These are phyloP conservation scores for Lucilia sericata DNA, from an alignment of 1,140 invertebrate genomes.

Conservation along the genomic window DNA sequence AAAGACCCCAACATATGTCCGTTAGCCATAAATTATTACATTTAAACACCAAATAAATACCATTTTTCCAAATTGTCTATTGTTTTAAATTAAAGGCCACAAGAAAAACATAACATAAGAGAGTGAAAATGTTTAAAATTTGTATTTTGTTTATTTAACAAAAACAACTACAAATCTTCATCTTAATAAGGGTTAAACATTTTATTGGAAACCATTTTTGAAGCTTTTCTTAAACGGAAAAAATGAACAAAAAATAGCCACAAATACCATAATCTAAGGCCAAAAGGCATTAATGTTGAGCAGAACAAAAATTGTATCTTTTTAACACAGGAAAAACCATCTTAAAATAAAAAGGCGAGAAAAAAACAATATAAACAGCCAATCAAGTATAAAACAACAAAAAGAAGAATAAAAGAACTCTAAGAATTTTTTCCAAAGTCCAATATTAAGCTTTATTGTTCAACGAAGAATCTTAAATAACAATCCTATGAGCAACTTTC, in stretches of 20 bases:
- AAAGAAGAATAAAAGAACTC: background rate
- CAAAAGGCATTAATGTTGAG: background rate
- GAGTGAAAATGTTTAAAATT: background rate
- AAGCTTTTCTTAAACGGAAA: background rate
- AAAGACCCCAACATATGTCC: background rate
- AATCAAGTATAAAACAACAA: background rate
- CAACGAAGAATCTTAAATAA: background rate
- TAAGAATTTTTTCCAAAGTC: background rate
- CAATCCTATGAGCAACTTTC: background rate
- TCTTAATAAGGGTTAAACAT: background rate
- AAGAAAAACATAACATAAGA: background rate
- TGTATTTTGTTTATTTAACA: background rate
- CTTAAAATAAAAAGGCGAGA: background rate
- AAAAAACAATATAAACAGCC: background rate
- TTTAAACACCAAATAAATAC: background rate
- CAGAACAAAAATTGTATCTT: background rate
- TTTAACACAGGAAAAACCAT: background rate
- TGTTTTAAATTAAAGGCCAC: background rate
- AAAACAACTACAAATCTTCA: background rate
- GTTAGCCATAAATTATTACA: background rate
- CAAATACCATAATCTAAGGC: slow-evolving; percentile 5
- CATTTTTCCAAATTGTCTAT: background rate
- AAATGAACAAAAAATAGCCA: background rate
- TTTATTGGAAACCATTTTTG: background rate
- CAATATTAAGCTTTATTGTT: background rate